Percentiles rank a stretch among this genome's conserved stretches.
Evolutionary conservation across 2,888 invertebrate species (phyloP).

Genomic region (Pherbina coryleti): DNA sequence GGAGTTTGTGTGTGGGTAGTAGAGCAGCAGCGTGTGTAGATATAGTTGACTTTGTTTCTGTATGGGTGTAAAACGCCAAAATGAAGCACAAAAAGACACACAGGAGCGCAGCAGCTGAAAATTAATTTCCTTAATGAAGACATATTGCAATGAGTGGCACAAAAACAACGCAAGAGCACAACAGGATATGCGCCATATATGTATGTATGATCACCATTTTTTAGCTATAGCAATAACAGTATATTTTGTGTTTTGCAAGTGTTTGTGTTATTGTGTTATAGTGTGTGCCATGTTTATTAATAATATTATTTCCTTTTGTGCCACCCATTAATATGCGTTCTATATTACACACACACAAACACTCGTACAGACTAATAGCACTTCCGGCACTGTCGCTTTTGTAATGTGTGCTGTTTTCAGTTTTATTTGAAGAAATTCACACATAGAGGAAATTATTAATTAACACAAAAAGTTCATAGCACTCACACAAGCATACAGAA

Average conservation of each 20-base stretch:
- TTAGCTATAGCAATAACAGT: background rate
- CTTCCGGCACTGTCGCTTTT: no score
- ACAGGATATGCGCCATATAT: slow-evolving; percentile 5
- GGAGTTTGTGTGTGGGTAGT: background rate
- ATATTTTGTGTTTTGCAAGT: background rate
- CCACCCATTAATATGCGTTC: background rate
- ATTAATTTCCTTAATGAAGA: slow-evolving; percentile 38
- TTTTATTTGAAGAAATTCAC: slow-evolving; percentile 6
- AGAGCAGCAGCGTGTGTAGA: background rate
- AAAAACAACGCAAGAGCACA: background rate
- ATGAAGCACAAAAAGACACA: background rate
- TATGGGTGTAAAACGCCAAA: background rate
- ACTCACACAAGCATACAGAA: background rate
- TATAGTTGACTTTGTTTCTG: background rate
- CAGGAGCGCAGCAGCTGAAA: slow-evolving; percentile 10
- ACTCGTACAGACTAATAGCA: no score
- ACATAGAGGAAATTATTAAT: slow-evolving; percentile 17
- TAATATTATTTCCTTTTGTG: slow-evolving; percentile 21
- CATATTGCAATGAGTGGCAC: slow-evolving; percentile 22
- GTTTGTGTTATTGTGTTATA: background rate
- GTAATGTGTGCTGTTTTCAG: background rate
- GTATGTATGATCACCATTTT: no score
- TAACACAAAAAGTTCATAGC: slow-evolving; percentile 9
- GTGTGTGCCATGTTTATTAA: background rate
- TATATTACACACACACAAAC: no score